phyloP scores from a whole-genome alignment of 2,888 invertebrate species.

The Bugulina stolonifera region DNA sequence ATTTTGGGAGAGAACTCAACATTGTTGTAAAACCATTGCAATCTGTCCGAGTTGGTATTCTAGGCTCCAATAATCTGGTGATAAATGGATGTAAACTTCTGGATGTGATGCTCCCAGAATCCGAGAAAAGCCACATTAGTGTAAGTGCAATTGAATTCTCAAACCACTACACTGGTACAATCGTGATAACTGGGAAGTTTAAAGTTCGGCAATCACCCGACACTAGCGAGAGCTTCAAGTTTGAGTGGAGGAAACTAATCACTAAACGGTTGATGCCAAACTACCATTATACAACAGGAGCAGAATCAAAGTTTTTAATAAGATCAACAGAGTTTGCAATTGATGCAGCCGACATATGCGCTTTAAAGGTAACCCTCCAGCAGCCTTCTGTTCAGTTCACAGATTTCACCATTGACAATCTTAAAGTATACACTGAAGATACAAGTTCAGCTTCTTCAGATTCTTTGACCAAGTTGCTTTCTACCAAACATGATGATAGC shows the following conservation, averaged over 20 bases:
- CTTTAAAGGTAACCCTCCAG: background rate
- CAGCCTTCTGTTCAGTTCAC: conserved; percentile 19
- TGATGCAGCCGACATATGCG: background rate
- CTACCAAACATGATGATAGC: background rate
- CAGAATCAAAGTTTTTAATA: conserved; percentile 23
- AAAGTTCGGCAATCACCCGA: background rate
- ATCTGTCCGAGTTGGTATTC: background rate
- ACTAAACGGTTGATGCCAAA: conserved; percentile 18
- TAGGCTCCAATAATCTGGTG: conserved; percentile 3
- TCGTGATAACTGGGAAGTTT: background rate
- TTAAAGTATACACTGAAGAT: conserved; percentile 4
- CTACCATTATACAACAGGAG: conserved; percentile 2
- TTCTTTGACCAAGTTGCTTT: conserved; percentile 1
- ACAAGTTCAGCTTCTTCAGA: background rate
- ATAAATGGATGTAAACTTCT: background rate
- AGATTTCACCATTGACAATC: background rate
- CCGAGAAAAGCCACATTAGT: background rate
- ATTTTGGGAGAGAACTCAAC: background rate
- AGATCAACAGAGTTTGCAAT: background rate
- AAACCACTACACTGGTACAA: background rate
- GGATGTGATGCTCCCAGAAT: background rate
- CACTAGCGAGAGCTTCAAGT: background rate
- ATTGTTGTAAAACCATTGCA: background rate
- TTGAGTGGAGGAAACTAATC: conserved; percentile 1
- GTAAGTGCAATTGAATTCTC: background rate